phyloP scores from a whole-genome alignment of 2,888 invertebrate genomes.

The Alcis repandata region DNA sequence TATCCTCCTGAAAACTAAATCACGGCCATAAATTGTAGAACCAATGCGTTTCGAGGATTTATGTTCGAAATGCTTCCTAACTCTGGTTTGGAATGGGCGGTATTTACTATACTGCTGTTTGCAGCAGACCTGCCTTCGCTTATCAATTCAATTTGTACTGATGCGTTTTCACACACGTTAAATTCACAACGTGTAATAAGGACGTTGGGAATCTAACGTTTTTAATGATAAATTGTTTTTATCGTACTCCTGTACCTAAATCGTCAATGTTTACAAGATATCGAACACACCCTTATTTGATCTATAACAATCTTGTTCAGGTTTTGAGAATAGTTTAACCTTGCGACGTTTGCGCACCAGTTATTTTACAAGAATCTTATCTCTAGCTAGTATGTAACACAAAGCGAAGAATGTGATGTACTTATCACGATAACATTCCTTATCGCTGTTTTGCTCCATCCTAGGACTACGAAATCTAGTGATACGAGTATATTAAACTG shows the following conservation, averaged over 20 bases:
- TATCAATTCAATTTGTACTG: slow-evolving; percentile 17
- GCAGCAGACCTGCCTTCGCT: slow-evolving; percentile 8
- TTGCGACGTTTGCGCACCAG: slow-evolving; percentile 44
- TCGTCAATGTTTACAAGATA: slow-evolving; percentile 23
- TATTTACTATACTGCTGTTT: slow-evolving; percentile 50
- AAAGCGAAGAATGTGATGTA: slow-evolving; percentile 53
- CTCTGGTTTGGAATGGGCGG: slow-evolving; percentile 48
- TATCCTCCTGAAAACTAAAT: slow-evolving; percentile 62
- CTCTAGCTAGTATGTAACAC: slow-evolving; percentile 45
- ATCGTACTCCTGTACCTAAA: slow-evolving; percentile 8
- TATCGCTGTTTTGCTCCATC: slow-evolving; percentile 53
- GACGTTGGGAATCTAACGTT: too few relatives aligned
- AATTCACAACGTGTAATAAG: not conserved
- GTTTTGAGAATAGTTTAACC: slow-evolving; percentile 38
- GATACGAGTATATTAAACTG: slow-evolving; percentile 41
- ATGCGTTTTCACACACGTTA: not conserved
- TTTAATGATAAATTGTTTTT: not conserved
- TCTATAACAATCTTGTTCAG: slow-evolving; percentile 26
- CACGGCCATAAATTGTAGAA: slow-evolving; percentile 66
- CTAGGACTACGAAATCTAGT: slow-evolving; percentile 39
- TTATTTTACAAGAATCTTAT: slow-evolving; percentile 51
- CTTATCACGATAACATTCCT: slow-evolving; percentile 55
- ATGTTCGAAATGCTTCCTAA: slow-evolving; percentile 64
- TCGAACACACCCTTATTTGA: slow-evolving; percentile 32
- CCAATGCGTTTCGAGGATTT: slow-evolving; percentile 69